phyloP scores from a whole-genome alignment of 2,113 vertebrate species.

The Chitala chitala region DNA sequence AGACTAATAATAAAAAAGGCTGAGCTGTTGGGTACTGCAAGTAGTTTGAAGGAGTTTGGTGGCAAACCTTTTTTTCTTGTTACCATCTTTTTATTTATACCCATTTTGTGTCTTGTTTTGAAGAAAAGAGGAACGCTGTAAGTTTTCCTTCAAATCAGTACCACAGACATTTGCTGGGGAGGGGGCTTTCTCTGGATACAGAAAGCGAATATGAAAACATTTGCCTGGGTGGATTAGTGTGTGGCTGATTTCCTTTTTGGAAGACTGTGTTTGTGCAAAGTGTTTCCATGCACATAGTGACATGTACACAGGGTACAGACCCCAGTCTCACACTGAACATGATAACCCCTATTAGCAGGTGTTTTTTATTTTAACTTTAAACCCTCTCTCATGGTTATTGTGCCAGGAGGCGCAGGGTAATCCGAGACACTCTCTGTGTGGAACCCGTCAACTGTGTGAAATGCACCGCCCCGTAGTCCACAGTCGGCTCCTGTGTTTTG shows the following conservation, averaged over 20 bases:
- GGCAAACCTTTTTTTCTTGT: too few relatives aligned
- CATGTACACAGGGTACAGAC: neutral
- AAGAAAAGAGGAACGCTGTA: too few relatives aligned
- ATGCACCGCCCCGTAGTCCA: slow-evolving; percentile 27
- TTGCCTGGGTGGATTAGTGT: neutral
- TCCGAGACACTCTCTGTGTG: slow-evolving; percentile 47
- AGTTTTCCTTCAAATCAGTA: neutral
- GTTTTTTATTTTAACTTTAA: neutral
- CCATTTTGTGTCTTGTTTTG: neutral
- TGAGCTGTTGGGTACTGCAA: too few relatives aligned
- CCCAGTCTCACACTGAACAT: neutral
- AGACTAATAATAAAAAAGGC: too few relatives aligned
- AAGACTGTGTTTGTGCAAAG: too few relatives aligned
- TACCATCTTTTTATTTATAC: too few relatives aligned
- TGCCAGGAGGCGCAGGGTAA: slow-evolving; percentile 37
- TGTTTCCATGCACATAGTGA: too few relatives aligned
- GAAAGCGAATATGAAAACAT: neutral
- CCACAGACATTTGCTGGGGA: neutral
- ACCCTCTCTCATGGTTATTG: neutral
- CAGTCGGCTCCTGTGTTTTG: slow-evolving; percentile 9
- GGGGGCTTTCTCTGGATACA: neutral
- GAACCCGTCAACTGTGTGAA: too few relatives aligned
- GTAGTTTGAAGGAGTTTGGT: too few relatives aligned
- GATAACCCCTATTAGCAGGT: neutral
- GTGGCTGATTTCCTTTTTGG: neutral